Conservation (phyloP, 2,113 vertebrate species). For the Eudyptes chrysolophus region DNA sequence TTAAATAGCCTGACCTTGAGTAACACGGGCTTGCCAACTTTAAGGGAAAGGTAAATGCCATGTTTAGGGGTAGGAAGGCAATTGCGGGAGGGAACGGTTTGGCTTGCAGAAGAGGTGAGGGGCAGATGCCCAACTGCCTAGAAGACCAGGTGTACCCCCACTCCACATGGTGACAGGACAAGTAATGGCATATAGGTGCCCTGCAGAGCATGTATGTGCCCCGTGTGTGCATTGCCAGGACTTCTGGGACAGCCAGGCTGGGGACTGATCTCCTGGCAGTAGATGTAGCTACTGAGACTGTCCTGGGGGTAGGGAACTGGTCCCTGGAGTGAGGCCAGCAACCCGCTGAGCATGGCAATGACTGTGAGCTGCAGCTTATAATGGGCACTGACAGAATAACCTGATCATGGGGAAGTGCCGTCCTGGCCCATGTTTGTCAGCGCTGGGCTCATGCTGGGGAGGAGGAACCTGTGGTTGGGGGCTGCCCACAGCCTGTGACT, state of each 20-base stretch:
- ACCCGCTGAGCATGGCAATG: neutral
- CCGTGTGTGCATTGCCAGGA: neutral
- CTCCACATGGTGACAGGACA: neutral
- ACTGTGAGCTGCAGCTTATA: neutral
- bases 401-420: neutral
- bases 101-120: neutral
- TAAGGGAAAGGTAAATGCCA: neutral
- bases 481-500: neutral
- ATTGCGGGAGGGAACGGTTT: rapidly evolving
- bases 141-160: neutral
- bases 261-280: neutral
- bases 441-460: neutral
- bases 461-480: neutral
- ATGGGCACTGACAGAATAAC: neutral
- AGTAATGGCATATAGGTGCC: neutral
- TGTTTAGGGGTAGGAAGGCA: neutral
- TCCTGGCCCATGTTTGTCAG: neutral
- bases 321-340: neutral
- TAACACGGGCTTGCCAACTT: neutral
- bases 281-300: neutral
- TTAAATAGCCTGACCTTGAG: neutral
- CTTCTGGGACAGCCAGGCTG: neutral
- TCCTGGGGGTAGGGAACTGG: neutral
- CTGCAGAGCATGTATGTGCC: neutral
- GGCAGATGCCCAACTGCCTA: neutral